Percentiles rank a stretch among this genome's conserved stretches.
These are phyloP conservation scores for Drosophila insularis DNA, from an alignment of 1,140 invertebrate species.

Conservation along the genomic window DNA sequence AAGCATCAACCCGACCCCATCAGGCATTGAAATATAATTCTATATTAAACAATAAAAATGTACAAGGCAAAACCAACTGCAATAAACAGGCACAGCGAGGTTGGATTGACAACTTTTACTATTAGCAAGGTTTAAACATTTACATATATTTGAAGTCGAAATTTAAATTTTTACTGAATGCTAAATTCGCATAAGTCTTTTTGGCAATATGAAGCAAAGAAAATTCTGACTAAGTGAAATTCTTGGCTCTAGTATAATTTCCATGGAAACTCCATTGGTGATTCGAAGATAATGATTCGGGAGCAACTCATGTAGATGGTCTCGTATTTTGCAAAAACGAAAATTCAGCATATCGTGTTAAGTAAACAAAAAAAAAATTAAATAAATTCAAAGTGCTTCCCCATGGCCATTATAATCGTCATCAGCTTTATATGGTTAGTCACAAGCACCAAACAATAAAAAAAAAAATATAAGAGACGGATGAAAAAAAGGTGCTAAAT, in stretches of 20 bases:
- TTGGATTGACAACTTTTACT: neutral
- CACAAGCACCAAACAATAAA: neutral
- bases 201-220: too few species aligned
- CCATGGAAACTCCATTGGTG: too few species aligned
- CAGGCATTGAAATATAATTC: constrained; percentile 36
- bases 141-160: too few species aligned
- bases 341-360: neutral
- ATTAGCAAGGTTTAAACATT: too few species aligned
- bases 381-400: neutral
- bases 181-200: too few species aligned
- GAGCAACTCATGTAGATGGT: neutral
- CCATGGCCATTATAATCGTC: neutral
- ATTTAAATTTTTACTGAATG: too few species aligned
- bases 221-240: too few species aligned
- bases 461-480: neutral
- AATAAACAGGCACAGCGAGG: neutral
- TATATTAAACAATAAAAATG: neutral
- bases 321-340: neutral
- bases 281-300: neutral
- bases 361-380: neutral
- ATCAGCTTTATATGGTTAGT: neutral
- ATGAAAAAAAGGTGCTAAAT: constrained; percentile 40
- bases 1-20: constrained; percentile 8
- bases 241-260: too few species aligned
- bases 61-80: neutral